Conservation (phyloP, 2,797 vertebrate genomes). For the Rhinogobio ventralis region DNA sequence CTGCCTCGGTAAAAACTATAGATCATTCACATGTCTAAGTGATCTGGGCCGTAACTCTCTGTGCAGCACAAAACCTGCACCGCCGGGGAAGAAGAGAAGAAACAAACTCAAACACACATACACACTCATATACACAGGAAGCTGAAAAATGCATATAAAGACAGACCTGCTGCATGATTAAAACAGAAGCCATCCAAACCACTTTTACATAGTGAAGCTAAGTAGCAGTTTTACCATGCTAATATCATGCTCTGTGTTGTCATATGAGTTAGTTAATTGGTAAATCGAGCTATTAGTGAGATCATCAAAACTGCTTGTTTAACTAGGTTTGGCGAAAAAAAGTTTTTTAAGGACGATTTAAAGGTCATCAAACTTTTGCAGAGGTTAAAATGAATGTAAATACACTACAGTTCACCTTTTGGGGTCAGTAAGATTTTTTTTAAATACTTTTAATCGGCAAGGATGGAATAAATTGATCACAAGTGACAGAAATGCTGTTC, state of each 20-base stretch:
- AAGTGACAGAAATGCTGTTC: no score
- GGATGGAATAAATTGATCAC: no score
- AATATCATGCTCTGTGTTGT: background rate
- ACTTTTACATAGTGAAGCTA: background rate
- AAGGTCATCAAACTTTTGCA: background rate
- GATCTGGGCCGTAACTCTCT: conserved; percentile 67
- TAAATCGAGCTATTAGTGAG: background rate
- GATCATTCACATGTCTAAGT: conserved; percentile 81
- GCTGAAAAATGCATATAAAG: background rate
- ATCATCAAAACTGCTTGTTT: background rate
- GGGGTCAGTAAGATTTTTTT: background rate
- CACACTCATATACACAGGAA: background rate
- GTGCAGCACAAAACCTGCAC: conserved; percentile 44
- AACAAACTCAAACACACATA: conserved; percentile 48
- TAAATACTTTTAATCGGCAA: no score
- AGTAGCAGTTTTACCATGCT: background rate
- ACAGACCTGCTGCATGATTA: background rate
- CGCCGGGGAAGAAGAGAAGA: conserved; percentile 49
- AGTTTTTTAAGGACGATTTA: background rate
- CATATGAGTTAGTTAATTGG: background rate
- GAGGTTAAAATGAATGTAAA: background rate
- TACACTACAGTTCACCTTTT: background rate
- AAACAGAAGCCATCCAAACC: background rate
- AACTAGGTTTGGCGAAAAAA: background rate
- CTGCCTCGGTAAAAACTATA: conserved; percentile 81